These are phyloP conservation scores for Tinea trinotella DNA, from an alignment of 2,888 invertebrate species.

Conservation along the genomic window DNA sequence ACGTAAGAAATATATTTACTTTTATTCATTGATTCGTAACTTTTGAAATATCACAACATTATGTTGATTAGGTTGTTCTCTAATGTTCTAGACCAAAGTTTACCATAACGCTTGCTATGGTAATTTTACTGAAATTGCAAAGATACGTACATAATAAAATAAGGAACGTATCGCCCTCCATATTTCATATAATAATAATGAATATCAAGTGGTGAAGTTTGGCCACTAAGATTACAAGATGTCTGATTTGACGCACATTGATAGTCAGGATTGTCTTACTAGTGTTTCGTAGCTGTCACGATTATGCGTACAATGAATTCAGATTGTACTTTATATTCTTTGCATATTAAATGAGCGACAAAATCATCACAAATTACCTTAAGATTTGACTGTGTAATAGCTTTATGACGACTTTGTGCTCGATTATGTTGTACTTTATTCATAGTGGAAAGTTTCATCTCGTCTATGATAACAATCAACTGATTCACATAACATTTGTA, in stretches of 20 bases:
- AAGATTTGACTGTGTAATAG: conserved; percentile 68
- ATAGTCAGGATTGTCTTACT: conserved; percentile 52
- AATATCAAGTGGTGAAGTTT: conserved; percentile 32
- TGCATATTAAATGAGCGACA: conserved; percentile 67
- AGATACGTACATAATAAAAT: conserved; percentile 48
- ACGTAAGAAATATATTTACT: no score
- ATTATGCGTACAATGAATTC: conserved; percentile 36
- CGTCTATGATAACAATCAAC: background rate
- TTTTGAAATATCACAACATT: background rate
- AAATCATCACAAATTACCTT: conserved; percentile 69
- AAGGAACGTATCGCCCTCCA: conserved; percentile 30
- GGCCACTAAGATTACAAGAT: conserved; percentile 26
- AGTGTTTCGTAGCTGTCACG: conserved; percentile 38
- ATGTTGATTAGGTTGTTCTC: no score
- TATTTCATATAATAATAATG: conserved; percentile 38
- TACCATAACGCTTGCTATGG: conserved; percentile 33
- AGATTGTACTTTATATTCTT: conserved; percentile 64
- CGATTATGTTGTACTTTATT: conserved; percentile 3
- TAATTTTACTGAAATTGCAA: conserved; percentile 53
- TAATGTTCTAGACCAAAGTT: background rate
- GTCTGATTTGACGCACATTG: conserved; percentile 36
- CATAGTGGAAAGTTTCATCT: conserved; percentile 9
- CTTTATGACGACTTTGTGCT: conserved; percentile 44
- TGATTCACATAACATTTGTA: background rate
- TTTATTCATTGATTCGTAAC: no score